A percentile compares a stretch with the other conserved stretches of the same genome.
These are phyloP conservation scores for Automeris io DNA, from an alignment of 2,888 invertebrate genomes.

Conservation along the genomic window DNA sequence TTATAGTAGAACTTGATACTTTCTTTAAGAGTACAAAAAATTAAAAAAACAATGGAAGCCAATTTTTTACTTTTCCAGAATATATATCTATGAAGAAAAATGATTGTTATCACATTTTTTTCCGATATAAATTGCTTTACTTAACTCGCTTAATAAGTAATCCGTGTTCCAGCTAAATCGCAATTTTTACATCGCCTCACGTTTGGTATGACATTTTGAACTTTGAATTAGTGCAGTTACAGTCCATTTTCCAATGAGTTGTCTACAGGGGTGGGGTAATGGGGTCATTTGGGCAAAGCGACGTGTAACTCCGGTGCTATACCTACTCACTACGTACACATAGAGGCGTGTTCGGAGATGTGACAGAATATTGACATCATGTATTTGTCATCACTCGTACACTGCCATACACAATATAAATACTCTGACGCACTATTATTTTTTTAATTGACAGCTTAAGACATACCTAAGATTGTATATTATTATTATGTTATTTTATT, in stretches of 20 bases:
- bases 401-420: constrained; percentile 21
- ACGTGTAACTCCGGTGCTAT: constrained; percentile 40
- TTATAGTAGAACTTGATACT: no score
- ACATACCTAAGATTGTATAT: no score
- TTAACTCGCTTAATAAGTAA: neutral
- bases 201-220: constrained; percentile 19
- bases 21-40: no score
- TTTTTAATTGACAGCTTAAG: no score
- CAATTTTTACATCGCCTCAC: constrained; percentile 36
- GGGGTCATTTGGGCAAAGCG: constrained; percentile 59
- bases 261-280: constrained; percentile 51
- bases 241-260: constrained; percentile 30
- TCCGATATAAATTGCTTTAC: constrained; percentile 1
- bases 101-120: neutral
- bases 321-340: constrained; percentile 26
- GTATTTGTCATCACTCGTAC: constrained; percentile 38
- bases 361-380: constrained; percentile 54
- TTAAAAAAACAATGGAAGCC: no score
- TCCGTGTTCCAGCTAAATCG: constrained; percentile 40
- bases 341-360: constrained; percentile 51
- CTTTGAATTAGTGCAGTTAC: constrained; percentile 31
- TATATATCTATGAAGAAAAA: no score
- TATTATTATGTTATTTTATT: no score
- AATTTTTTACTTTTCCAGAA: no score
- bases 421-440: no score